phyloP scores from a whole-genome alignment of 2,113 vertebrate species.

The Urocolius indicus region DNA sequence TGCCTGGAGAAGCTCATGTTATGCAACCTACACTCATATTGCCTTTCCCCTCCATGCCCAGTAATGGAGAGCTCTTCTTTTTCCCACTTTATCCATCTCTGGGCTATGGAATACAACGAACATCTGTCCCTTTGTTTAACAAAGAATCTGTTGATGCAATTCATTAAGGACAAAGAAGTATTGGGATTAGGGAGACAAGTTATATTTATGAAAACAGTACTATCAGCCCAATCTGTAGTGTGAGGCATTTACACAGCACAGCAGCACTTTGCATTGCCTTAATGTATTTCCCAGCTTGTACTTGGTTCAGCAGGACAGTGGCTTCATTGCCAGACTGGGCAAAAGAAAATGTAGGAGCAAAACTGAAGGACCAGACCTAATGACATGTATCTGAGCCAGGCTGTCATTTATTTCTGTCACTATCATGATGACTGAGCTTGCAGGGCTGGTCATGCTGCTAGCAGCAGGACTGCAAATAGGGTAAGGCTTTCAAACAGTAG shows the following conservation, averaged over 20 bases:
- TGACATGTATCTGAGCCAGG: background rate
- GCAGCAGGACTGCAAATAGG: background rate
- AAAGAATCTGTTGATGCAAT: background rate
- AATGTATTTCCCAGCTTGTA: background rate
- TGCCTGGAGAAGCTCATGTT: background rate
- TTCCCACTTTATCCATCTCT: background rate
- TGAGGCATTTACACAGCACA: background rate
- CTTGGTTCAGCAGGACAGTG: background rate
- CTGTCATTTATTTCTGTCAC: background rate
- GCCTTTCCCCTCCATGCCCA: background rate
- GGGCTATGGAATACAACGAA: background rate
- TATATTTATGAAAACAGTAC: background rate
- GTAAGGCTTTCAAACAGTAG: background rate
- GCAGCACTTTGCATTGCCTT: background rate
- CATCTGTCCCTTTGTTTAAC: background rate
- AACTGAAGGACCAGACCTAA: background rate
- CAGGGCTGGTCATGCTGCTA: background rate
- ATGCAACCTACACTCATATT: background rate
- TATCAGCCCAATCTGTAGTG: background rate
- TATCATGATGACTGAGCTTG: background rate
- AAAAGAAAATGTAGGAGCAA: background rate
- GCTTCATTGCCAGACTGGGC: background rate
- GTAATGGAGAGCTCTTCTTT: background rate
- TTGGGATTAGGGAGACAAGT: background rate
- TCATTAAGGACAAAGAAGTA: background rate